Evolutionary conservation across 2,888 invertebrate species (phyloP), one percentile per base, ranked within the genome.

Genomic region (Drosophila colorata): DNA sequence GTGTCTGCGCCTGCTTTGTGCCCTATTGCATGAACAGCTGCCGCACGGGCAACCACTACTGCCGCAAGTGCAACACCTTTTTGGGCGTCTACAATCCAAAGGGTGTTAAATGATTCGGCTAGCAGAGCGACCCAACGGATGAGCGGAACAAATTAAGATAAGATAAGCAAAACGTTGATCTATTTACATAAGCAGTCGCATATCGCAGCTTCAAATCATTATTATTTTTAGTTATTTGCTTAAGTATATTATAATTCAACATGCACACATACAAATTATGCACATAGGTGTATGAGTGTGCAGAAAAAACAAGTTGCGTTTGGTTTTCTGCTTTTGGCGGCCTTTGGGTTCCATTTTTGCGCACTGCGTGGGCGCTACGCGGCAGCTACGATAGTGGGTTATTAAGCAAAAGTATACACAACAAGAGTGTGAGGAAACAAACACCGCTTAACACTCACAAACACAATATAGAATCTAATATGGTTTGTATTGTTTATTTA

Each of bases 1-100:
- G 92, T 77, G 91, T 91, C 57, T 92, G 91, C 66, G 91, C 91
- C n/a, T 91, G 91, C 31, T 85, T 81, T 58, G 90, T 92, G 16
- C 91, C 91, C 16, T 91, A 91, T 49, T 92, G 91, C 75, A 92
- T 92, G 91, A 90, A 88, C 40, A 92, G 92, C 69, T 91, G 91
- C 63, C 91, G 91, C 71, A 91, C 92, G 13, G 91, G 92, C 11
- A 92, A 91, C 55, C 91, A 91, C 63, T 91, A 91, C 48, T 91
- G 91, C 67, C 76, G 89, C 55, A 90, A 90, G 60, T 91, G 91
- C 73, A 92, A 91, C 81, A 88, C 90, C 18, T 91, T 92, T 52
- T 69, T 91, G 20, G 91, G 91, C 18, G 79, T 89, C 58, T 91
- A 89, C 71, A 78, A 82, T 79, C 86, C 91, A 8, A 73, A 74